Base-by-base conservation (phyloP, 2,113 vertebrate genomes). In the Lycocorax pyrrhopterus region DNA sequence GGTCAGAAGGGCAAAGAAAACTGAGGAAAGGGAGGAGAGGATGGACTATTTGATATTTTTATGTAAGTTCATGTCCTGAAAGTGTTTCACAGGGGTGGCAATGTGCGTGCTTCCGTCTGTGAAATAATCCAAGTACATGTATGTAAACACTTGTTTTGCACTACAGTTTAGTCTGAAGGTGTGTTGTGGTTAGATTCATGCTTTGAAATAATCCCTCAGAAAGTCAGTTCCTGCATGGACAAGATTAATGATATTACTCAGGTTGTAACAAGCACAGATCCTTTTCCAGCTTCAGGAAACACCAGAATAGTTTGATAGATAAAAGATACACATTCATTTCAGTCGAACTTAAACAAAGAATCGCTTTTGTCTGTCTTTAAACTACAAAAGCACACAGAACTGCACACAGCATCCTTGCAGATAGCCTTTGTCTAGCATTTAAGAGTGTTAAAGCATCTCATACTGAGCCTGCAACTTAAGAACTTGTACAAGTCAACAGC, bases 401-500 rank as follows among this genome's bases (percentile, higher is more conserved):
- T 53, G 68, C 90, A 69, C 73, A 19, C 83, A 66, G 90, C 92
- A 93, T 96, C 66, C 51, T 88, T 64, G 62, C 93, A 89, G 72
- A 43, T 59, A 69, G 85, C 46, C 47, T 91, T 56, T 96, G 83
- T 89, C 58, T 95, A 27, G 71, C 85, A 77, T 93, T 95, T 83
- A 94, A 39, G 71, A 84, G 89, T 92, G 83, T 79, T 95, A 95
- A 94, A 83, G 78, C 11, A 0, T 87, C 89, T 93, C 86, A 79
- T 52, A 95, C 86, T 84, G 92, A 92, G 94, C 94, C 66, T 11
- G 25, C 71, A 96, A 46, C 91, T 96, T 87, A 92, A 87, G 82
- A 97, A 96, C 80, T 94, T 81, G 66, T 97, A 93, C 95, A 97
- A 98, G 98, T 98, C 97, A 99, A 98, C 98, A 99, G 98, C 98